These are phyloP conservation scores for Eilema caniola DNA, from an alignment of 2,888 invertebrate species.

Conservation along the genomic window DNA sequence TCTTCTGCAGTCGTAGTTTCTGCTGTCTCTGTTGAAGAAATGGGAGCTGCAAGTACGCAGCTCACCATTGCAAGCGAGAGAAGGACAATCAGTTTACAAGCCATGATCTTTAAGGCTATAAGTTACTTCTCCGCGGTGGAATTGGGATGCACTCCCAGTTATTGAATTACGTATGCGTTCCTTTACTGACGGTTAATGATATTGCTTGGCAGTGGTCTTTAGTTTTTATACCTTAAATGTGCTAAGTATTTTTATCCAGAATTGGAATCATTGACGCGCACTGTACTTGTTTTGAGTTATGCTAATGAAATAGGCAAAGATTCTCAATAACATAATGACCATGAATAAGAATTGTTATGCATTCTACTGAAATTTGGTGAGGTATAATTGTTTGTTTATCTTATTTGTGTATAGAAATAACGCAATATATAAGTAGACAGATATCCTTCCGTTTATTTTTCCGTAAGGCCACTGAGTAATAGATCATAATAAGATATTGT, in stretches of 20 bases:
- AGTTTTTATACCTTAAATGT: conserved; percentile 75
- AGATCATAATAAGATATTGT: conserved; percentile 7
- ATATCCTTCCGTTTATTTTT: conserved; percentile 53
- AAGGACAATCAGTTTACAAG: conserved; percentile 66
- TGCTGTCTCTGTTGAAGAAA: conserved; percentile 52
- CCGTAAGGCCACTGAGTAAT: conserved; percentile 11
- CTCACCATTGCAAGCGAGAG: conserved; percentile 67
- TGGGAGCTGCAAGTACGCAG: conserved; percentile 63
- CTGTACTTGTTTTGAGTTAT: conserved; percentile 47
- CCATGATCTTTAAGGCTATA: conserved; percentile 70
- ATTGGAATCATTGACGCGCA: conserved; percentile 77
- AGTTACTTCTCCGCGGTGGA: conserved; percentile 66
- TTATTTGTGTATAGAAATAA: conserved; percentile 47
- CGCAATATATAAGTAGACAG: conserved; percentile 42
- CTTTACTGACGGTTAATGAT: conserved; percentile 36
- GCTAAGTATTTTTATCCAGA: conserved; percentile 76
- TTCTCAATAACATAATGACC: conserved; percentile 81
- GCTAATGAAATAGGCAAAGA: conserved; percentile 73
- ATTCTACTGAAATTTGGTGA: conserved; percentile 64
- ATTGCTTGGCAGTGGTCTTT: conserved; percentile 44
- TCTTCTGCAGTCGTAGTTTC: conserved; percentile 57
- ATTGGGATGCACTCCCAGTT: conserved; percentile 57
- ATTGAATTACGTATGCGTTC: conserved; percentile 56
- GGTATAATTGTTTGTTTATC: conserved; percentile 57
- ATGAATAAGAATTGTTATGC: conserved; percentile 75